A percentile compares a stretch with the other conserved stretches of the same genome.
Evolutionary conservation across 2,888 invertebrate species (phyloP).

Genomic region (Caenorhabditis sp.): DNA sequence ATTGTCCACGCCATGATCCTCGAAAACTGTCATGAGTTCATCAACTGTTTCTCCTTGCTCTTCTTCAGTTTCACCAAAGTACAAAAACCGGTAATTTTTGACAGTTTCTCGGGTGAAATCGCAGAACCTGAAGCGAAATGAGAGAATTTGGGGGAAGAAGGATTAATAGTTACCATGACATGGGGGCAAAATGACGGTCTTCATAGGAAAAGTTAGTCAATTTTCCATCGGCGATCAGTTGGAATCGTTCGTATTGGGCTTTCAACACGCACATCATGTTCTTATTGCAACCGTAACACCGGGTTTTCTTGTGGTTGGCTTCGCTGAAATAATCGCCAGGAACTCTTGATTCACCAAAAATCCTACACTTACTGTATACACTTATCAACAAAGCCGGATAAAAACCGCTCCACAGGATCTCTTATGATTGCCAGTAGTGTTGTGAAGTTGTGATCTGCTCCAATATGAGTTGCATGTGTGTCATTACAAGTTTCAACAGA

Average conservation of each 20-base stretch:
- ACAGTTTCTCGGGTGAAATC: conserved; percentile 27
- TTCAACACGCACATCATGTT: conserved; percentile 33
- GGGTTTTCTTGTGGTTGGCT: conserved; percentile 9
- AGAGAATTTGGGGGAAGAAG: neutral
- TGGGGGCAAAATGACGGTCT: conserved; percentile 53
- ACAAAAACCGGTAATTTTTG: conserved; percentile 34
- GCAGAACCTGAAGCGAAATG: conserved; percentile 43
- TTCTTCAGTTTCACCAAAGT: conserved; percentile 42
- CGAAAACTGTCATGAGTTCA: conserved; percentile 26
- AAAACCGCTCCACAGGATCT: conserved; percentile 45
- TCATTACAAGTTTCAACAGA: conserved; percentile 34
- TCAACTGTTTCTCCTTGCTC: conserved; percentile 20
- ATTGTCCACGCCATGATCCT: conserved; percentile 20
- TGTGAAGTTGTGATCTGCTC: conserved; percentile 5
- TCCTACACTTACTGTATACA: conserved; percentile 42
- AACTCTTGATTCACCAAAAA: neutral
- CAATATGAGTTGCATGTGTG: conserved; percentile 41
- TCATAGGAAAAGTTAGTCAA: conserved; percentile 37
- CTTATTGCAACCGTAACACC: conserved; percentile 45
- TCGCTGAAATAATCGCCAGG: conserved; percentile 12
- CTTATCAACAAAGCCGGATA: conserved; percentile 50
- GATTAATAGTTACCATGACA: conserved; percentile 34
- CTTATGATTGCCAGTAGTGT: conserved; percentile 39
- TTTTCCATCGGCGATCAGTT: conserved; percentile 13
- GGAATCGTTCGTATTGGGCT: conserved; percentile 40